Evolutionary conservation across 2,797 vertebrate species (phyloP).

Genomic region (Pangasius djambal): DNA sequence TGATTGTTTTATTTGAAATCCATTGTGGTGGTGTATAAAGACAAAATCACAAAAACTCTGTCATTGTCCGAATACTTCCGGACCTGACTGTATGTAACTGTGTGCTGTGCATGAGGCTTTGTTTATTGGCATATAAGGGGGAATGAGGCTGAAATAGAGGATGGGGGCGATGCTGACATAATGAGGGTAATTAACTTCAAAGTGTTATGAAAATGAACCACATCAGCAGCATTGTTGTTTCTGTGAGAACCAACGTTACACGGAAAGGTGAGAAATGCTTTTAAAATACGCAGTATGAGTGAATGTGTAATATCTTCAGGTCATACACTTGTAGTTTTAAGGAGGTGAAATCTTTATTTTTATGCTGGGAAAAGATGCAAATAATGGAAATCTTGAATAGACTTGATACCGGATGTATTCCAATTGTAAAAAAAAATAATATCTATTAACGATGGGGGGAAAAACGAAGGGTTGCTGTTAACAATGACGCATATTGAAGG

Average conservation of each 20-base stretch:
- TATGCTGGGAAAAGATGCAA: not conserved
- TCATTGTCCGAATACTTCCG: no score
- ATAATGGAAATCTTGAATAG: not conserved
- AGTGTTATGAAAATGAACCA: not conserved
- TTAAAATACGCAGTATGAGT: not conserved
- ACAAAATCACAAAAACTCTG: no score
- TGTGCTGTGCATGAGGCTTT: slow-evolving; percentile 10
- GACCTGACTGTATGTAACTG: not conserved
- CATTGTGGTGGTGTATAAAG: no score
- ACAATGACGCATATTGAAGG: not conserved
- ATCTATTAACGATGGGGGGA: not conserved
- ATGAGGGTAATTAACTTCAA: not conserved
- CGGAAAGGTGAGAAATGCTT: not conserved
- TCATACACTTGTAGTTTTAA: not conserved
- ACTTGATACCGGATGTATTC: not conserved
- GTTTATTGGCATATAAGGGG: slow-evolving; percentile 21
- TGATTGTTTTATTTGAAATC: no score
- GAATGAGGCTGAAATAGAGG: slow-evolving; percentile 42
- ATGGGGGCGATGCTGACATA: slow-evolving; percentile 16
- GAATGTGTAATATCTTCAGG: not conserved
- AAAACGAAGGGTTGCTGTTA: not conserved
- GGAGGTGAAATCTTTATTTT: not conserved
- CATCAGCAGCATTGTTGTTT: not conserved
- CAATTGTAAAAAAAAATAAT: not conserved
- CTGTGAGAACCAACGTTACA: not conserved